phyloP scores from a whole-genome alignment of 2,888 invertebrate species.

The Epistrophe eligans region DNA sequence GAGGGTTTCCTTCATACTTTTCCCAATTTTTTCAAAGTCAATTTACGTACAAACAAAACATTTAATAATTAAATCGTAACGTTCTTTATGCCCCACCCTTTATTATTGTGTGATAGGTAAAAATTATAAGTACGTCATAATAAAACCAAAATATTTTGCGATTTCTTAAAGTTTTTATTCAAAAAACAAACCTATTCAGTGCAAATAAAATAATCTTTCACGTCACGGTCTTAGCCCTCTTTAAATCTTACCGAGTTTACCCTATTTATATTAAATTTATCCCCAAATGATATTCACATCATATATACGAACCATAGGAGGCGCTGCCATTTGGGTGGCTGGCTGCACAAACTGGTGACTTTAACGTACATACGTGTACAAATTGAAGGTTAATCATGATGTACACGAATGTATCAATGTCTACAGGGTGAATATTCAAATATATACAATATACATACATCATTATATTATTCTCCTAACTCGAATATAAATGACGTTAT shows the following conservation, averaged over 20 bases:
- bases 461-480: not conserved
- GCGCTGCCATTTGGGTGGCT: not conserved
- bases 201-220: too few species aligned
- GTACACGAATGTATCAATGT: constrained; percentile 44
- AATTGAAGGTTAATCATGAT: constrained; percentile 39
- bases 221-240: too few species aligned
- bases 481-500: constrained; percentile 18
- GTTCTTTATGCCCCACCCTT: too few species aligned
- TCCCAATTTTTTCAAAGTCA: too few species aligned
- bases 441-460: constrained; percentile 16
- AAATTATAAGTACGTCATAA: too few species aligned
- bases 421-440: constrained; percentile 33
- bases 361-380: not conserved
- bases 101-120: too few species aligned
- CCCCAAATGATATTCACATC: constrained; percentile 9
- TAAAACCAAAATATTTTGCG: too few species aligned
- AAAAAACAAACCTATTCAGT: too few species aligned
- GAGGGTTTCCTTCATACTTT: too few species aligned
- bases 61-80: too few species aligned
- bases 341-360: not conserved
- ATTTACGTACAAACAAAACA: too few species aligned
- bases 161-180: too few species aligned
- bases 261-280: constrained; percentile 1
- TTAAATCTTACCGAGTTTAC: not conserved
- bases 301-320: not conserved